Conservation (phyloP, 2,888 invertebrate genomes). For the Luffia ferchaultella region DNA sequence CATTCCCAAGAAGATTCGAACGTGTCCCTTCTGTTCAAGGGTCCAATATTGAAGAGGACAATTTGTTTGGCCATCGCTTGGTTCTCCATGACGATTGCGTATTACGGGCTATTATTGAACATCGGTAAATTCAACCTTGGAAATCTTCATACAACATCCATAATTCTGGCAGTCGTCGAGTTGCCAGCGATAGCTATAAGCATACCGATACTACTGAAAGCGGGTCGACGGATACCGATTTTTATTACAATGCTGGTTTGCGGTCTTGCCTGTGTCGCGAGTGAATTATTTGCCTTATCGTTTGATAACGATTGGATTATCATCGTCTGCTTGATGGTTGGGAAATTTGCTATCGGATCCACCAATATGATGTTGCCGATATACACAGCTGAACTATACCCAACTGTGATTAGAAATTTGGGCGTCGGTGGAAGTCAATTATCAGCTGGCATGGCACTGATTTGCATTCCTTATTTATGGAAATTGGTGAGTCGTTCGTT, state of each 20-base stretch:
- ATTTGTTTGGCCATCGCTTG: conserved; percentile 76
- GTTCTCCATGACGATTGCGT: conserved; percentile 81
- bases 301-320: conserved; percentile 71
- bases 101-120: conserved; percentile 80
- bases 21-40: conserved; percentile 72
- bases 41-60: conserved; percentile 72
- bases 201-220: conserved; percentile 76
- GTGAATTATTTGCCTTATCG: conserved; percentile 60
- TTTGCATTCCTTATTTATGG: conserved; percentile 81
- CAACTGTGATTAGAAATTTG: conserved; percentile 73
- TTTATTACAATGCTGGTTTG: conserved; percentile 73
- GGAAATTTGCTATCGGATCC: conserved; percentile 81
- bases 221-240: conserved; percentile 77
- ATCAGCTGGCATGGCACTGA: conserved; percentile 77
- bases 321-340: conserved; percentile 79
- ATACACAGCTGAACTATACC: conserved; percentile 77
- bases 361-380: conserved; percentile 83
- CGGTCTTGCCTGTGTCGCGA: conserved; percentile 75
- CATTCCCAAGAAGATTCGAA: conserved; percentile 56
- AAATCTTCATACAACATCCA: conserved; percentile 77
- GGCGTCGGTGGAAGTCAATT: conserved; percentile 80
- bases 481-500: conserved; percentile 69
- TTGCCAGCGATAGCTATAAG: conserved; percentile 80
- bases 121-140: conserved; percentile 77
- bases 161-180: conserved; percentile 78